phyloP scores from a whole-genome alignment of 2,888 invertebrate genomes.

The Meganola albula region DNA sequence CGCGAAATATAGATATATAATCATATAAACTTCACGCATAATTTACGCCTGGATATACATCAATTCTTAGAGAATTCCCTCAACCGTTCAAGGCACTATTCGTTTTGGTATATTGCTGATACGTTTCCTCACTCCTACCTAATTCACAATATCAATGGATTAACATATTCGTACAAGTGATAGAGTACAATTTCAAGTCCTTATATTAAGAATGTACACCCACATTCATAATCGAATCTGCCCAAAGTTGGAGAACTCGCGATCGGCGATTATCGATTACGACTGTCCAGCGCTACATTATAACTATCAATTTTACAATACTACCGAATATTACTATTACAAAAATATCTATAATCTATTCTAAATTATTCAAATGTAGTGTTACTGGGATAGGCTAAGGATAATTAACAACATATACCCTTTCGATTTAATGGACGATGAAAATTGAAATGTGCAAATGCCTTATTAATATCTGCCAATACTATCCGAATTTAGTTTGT shows the following conservation, averaged over 20 bases:
- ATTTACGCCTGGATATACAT: constrained; percentile 46
- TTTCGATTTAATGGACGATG: constrained; percentile 52
- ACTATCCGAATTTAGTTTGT: constrained; percentile 49
- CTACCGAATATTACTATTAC: constrained; percentile 71
- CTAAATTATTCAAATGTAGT: constrained; percentile 65
- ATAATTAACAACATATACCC: constrained; percentile 73
- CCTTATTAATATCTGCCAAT: constrained; percentile 41
- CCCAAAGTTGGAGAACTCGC: constrained; percentile 13
- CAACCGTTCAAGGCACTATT: constrained; percentile 69
- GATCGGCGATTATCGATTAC: constrained; percentile 20
- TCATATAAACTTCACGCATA: constrained; percentile 50
- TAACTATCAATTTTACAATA: constrained; percentile 50
- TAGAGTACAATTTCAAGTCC: constrained; percentile 58
- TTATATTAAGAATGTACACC: constrained; percentile 41
- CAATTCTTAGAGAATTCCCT: constrained; percentile 56
- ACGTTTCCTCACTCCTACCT: constrained; percentile 73
- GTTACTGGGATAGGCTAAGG: constrained; percentile 73
- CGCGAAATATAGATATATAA: constrained; percentile 76
- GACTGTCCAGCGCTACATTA: constrained; percentile 39
- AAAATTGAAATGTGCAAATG: constrained; percentile 40
- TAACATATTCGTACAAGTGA: constrained; percentile 57
- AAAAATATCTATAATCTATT: constrained; percentile 75
- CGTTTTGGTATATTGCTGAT: constrained; percentile 77
- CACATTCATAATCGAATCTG: constrained; percentile 29
- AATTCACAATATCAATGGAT: constrained; percentile 66